Conservation (phyloP, 1,140 invertebrate genomes). For the Pantala flavescens region DNA sequence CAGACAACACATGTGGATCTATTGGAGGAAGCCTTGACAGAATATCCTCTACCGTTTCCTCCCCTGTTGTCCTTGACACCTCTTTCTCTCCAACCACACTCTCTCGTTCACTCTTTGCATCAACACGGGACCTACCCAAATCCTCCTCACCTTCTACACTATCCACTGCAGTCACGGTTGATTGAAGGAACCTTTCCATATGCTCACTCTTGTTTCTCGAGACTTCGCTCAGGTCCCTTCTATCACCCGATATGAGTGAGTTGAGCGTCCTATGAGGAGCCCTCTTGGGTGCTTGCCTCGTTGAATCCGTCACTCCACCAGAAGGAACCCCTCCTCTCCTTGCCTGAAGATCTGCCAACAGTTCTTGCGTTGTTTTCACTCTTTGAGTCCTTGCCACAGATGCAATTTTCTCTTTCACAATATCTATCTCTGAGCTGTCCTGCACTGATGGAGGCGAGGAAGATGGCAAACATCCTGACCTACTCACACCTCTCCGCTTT, state of each 20-base stretch:
- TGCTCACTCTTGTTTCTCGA: slow-evolving; percentile 42
- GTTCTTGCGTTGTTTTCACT: slow-evolving; percentile 74
- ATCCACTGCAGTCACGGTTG: slow-evolving; percentile 30
- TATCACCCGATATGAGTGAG: slow-evolving; percentile 16
- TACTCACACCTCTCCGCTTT: not conserved
- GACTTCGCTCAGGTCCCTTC: slow-evolving; percentile 20
- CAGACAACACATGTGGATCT: slow-evolving; percentile 34
- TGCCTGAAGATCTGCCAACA: slow-evolving; percentile 65
- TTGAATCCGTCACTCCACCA: slow-evolving; percentile 24
- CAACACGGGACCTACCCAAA: slow-evolving; percentile 26
- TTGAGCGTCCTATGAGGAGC: slow-evolving; percentile 23
- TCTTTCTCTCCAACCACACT: slow-evolving; percentile 17
- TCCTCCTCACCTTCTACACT: slow-evolving; percentile 21
- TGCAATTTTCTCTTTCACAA: slow-evolving; percentile 52
- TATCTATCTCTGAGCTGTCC: slow-evolving; percentile 30
- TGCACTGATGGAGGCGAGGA: not conserved
- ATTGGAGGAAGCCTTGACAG: slow-evolving; percentile 50
- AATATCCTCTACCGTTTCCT: slow-evolving; percentile 43
- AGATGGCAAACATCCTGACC: not conserved
- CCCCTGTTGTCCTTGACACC: slow-evolving; percentile 19
- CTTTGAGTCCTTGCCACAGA: slow-evolving; percentile 53
- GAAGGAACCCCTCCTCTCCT: slow-evolving; percentile 37
- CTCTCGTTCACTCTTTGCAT: slow-evolving; percentile 13
- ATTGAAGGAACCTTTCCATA: slow-evolving; percentile 43
- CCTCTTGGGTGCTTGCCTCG: slow-evolving; percentile 26